Evolutionary conservation across 2,888 invertebrate genomes (phyloP), one percentile per base, ranked within the genome.

Genomic region (Cataglyphis cursor): DNA sequence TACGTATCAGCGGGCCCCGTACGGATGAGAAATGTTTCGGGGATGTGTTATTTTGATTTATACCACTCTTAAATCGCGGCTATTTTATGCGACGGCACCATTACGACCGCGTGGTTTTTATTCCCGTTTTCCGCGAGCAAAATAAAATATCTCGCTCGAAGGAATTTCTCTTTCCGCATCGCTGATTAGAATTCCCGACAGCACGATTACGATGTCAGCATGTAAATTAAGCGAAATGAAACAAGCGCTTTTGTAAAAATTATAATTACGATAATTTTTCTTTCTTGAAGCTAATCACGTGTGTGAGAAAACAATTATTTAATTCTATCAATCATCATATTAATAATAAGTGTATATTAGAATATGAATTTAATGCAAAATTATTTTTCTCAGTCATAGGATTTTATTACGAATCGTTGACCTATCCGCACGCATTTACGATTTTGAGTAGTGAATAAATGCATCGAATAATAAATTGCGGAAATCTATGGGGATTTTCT

Each of bases 391-490:
- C 24, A 15, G 18, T 59, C 28, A 61, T 41, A 18, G 5, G 24
- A 4, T 5, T 35, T 6, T 62, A 62, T 59, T n/a, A 21, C 18
- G 18, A 24, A n/a, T 18, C 35, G 12, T 38, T 41, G 21, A 51
- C 15, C 18, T 59, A 68, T 44, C 41, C 10, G 41, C 31, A 8
- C 48, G 8, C 48, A 31, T 70, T 78, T 44, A 59, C 31, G 70
- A 70, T 3, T 15, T 12, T 31, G n/a, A 54, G 41, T 48, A 66
- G 24, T 15, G 24, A 76, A 76, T 59, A 70, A 70, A 41, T 59
- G 78, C 82, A 31, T 41, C 78, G 89, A 84, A 88, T 89, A 88
- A 89, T 89, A 87, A 89, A 85, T 89, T 88, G 85, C 85, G 38
- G 78, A 81, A 89, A 84, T 81, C 85, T 12, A 54, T 51, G 73